These are phyloP conservation scores for Limanda limanda DNA, from an alignment of 2,113 vertebrate species.

Conservation along the genomic window DNA sequence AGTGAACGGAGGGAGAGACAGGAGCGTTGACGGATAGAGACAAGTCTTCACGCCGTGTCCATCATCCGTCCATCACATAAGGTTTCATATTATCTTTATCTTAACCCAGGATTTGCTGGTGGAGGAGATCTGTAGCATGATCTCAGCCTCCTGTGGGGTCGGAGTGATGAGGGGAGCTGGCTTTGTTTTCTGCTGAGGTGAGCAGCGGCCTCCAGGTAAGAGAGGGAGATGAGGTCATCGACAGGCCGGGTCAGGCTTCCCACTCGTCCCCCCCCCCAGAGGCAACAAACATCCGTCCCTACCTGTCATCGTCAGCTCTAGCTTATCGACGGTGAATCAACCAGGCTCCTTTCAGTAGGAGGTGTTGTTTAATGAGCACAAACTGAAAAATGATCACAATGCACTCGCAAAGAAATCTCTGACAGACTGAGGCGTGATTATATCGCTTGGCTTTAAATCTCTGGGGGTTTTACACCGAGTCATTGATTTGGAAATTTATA, in stretches of 20 bases:
- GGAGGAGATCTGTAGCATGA: not conserved
- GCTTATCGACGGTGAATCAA: not conserved
- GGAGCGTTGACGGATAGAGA: not conserved
- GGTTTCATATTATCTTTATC: not conserved
- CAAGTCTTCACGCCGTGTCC: not conserved
- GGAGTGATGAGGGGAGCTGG: not conserved
- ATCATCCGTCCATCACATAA: not conserved
- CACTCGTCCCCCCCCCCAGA: constrained; percentile 21
- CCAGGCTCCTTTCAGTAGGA: not conserved
- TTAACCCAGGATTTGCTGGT: not conserved
- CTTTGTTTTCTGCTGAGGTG: not conserved
- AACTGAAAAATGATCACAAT: not conserved
- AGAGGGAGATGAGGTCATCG: constrained; percentile 51
- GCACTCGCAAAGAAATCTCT: not conserved
- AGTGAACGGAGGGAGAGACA: not conserved
- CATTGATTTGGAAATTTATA: too few relatives aligned
- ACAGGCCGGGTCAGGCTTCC: not conserved
- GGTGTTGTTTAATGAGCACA: not conserved
- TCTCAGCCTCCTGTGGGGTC: constrained; percentile 51
- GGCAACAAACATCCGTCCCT: constrained; percentile 54
- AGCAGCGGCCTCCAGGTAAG: constrained; percentile 22
- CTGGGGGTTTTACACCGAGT: too few relatives aligned
- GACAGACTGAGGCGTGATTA: not conserved
- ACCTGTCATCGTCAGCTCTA: constrained; percentile 55
- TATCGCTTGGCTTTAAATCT: not conserved